These are phyloP conservation scores for Glyphotaelius pellucidus DNA, from an alignment of 2,888 invertebrate genomes.

Conservation along the genomic window DNA sequence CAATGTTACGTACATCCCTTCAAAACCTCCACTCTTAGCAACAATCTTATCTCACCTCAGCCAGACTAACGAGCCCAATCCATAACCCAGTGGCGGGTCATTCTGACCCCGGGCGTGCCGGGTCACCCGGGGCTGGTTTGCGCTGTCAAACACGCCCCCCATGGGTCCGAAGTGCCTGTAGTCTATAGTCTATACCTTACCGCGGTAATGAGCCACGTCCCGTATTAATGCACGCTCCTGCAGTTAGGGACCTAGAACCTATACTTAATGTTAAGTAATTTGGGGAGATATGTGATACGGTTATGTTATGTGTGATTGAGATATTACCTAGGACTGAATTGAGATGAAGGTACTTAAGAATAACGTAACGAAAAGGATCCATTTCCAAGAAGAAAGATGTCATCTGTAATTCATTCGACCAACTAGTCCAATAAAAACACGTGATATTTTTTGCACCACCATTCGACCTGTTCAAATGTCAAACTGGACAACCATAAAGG, in stretches of 20 bases:
- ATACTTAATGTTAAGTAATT: not conserved
- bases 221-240: not conserved
- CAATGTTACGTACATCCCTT: not conserved
- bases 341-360: not conserved
- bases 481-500: too few relatives aligned
- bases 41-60: not conserved
- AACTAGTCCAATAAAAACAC: too few relatives aligned
- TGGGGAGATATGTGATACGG: not conserved
- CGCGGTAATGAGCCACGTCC: not conserved
- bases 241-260: not conserved
- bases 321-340: not conserved
- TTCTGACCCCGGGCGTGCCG: not conserved
- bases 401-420: too few relatives aligned
- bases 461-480: too few relatives aligned
- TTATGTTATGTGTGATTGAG: not conserved
- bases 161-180: not conserved
- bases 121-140: not conserved
- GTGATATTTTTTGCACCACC: too few relatives aligned
- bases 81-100: not conserved
- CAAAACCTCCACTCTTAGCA: not conserved
- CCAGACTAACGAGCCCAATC: not conserved
- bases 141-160: not conserved
- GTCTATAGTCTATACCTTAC: not conserved
- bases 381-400: too few relatives aligned
- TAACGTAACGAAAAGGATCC: too few relatives aligned